Conservation (phyloP, 2,797 vertebrate genomes). For the Chaetodon trifasciatus region DNA sequence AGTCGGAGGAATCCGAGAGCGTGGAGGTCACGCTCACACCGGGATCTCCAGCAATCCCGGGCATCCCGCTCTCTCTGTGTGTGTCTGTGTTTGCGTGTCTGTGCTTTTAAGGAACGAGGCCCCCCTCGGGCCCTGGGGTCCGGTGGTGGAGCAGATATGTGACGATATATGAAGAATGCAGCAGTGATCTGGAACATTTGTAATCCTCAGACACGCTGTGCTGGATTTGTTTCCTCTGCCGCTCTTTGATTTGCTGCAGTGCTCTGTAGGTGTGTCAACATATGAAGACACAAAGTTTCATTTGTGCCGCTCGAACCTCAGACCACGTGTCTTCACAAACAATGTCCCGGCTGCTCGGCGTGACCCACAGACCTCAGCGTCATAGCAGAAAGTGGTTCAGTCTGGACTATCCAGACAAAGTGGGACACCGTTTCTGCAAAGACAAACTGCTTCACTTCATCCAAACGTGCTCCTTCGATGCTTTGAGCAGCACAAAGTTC, state of each 20-base stretch:
- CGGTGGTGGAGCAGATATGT: slow-evolving; percentile 5
- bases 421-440: not conserved
- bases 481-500: not conserved
- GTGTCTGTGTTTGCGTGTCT: slow-evolving; percentile 35
- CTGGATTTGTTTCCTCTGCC: no score
- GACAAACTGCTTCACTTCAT: not conserved
- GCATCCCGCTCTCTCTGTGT: slow-evolving; percentile 51
- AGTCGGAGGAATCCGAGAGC: slow-evolving; percentile 67
- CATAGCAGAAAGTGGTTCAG: slow-evolving; percentile 9
- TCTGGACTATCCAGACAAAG: no score
- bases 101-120: slow-evolving; percentile 37
- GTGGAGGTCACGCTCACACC: slow-evolving; percentile 51
- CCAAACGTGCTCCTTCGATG: not conserved
- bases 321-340: not conserved
- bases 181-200: no score
- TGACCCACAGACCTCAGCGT: not conserved
- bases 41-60: slow-evolving; percentile 71
- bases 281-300: not conserved
- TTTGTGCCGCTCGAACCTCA: not conserved
- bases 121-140: slow-evolving; percentile 6
- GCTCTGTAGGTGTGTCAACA: not conserved
- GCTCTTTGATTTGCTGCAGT: not conserved
- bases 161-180: slow-evolving; percentile 10
- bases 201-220: no score
- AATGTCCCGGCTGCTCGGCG: not conserved